Base-by-base conservation (phyloP, 2,888 invertebrate genomes). In the Dendrolimus pini region DNA sequence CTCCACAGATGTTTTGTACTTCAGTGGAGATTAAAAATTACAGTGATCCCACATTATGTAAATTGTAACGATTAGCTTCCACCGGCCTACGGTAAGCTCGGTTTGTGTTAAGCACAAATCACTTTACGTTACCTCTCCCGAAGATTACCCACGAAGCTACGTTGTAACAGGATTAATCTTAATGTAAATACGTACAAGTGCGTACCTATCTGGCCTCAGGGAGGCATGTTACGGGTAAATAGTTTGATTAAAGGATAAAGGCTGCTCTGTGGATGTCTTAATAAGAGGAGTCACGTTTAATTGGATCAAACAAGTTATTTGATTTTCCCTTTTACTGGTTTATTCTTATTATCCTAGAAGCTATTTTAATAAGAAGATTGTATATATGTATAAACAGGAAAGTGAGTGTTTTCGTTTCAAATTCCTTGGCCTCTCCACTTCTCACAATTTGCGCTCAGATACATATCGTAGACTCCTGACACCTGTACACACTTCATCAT, bases 51-150 rank as follows among this genome's bases (percentile, higher is more conserved):
- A 60, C 63, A 70, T 72, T 75, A 76, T 75, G 75, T 67, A 74
- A 74, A 76, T 75, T 61, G 61, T 60, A 56, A 55, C 64, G 64
- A 71, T 76, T 75, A 74, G 69, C 66, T 67, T 61, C 61, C 64
- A 61, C 63, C 68, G 62, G 65, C 65, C 63, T 66, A 62, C 66
- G 41, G 62, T 66, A 65, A 65, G 67, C 63, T 63, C 63, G 55
- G 59, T 58, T 56, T 60, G 56, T 63, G 67, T 64, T 74, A 68
- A 69, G 69, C 71, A 69, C 71, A 70, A 75, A 74, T 75, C 74
- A 70, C 70, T 70, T 71, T 68, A 60, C 62, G 62, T 58, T 60
- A 55, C 57, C 61, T 60, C 59, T 60, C 54, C 60, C 30, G 60
- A 58, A 63, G 63, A 62, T 63, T 61, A 62, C 62, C 54, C 54